phyloP scores from a whole-genome alignment of 1,140 invertebrate genomes.

The Pseudomyrmex flavicornis region DNA sequence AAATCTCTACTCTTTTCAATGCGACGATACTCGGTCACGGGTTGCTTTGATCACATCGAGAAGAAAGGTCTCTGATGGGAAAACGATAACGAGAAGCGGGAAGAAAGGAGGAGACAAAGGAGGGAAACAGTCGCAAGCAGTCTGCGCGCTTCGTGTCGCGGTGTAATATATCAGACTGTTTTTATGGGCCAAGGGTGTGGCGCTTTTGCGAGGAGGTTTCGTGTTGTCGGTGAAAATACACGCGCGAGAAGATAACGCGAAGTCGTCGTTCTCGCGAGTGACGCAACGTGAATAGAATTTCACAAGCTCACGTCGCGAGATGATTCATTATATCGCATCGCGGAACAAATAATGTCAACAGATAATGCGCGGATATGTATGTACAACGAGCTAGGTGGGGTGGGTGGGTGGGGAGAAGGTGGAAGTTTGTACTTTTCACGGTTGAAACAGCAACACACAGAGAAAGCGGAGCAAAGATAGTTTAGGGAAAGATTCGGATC shows the following conservation, averaged over 20 bases:
- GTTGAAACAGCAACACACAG: neutral
- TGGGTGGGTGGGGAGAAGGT: neutral
- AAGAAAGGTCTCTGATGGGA: conserved; percentile 41
- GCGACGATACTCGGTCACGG: conserved; percentile 35
- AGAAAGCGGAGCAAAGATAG: conserved; percentile 31
- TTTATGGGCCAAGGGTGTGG: conserved; percentile 9
- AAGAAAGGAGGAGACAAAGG: neutral
- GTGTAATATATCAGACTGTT: conserved; percentile 14
- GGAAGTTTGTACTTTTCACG: conserved; percentile 34
- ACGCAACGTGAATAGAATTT: conserved; percentile 21
- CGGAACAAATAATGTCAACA: conserved; percentile 35
- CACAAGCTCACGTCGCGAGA: neutral
- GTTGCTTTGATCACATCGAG: conserved; percentile 65
- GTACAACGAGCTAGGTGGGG: conserved; percentile 44
- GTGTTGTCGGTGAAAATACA: conserved; percentile 31
- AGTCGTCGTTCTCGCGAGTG: conserved; percentile 6
- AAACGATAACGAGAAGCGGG: conserved; percentile 62
- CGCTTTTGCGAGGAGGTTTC: neutral
- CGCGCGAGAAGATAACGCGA: conserved; percentile 4
- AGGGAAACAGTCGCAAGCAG: conserved; percentile 63
- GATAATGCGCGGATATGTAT: conserved; percentile 47
- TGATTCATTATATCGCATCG: conserved; percentile 22
- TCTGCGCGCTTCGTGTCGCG: conserved; percentile 34
- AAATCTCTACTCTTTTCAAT: conserved; percentile 64
- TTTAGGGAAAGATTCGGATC: conserved; percentile 12